Conservation (phyloP, 2,797 vertebrate species). For the Pipistrellus nathusii region DNA sequence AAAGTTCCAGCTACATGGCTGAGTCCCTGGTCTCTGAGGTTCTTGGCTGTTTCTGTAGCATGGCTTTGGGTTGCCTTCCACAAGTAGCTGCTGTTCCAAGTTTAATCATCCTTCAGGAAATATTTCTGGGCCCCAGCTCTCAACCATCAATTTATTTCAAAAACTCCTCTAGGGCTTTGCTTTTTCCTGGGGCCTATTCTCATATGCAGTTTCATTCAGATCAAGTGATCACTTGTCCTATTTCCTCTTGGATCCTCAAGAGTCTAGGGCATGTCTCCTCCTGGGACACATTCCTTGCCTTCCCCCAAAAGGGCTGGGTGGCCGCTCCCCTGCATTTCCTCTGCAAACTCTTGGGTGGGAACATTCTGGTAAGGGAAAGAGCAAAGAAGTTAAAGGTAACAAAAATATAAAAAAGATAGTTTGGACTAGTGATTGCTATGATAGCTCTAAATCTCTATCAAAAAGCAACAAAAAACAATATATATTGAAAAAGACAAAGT, state of each 20-base stretch:
- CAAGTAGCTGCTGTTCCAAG: neutral
- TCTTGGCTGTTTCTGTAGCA: neutral
- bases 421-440: too few relatives aligned
- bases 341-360: neutral
- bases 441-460: neutral
- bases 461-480: neutral
- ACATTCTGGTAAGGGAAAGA: neutral
- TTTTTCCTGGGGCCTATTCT: neutral
- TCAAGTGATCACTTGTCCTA: too few relatives aligned
- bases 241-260: neutral
- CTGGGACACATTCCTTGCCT: neutral
- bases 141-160: neutral
- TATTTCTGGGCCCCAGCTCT: neutral
- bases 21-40: neutral
- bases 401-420: neutral
- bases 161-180: neutral
- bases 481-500: neutral
- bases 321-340: neutral
- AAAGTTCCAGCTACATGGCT: too few relatives aligned
- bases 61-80: neutral
- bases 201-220: too few relatives aligned
- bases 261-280: neutral
- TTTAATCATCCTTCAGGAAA: neutral
- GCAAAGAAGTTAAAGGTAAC: neutral
- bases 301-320: neutral